Base-by-base conservation (phyloP, 1,140 invertebrate genomes). In the Charaxes varanes region DNA sequence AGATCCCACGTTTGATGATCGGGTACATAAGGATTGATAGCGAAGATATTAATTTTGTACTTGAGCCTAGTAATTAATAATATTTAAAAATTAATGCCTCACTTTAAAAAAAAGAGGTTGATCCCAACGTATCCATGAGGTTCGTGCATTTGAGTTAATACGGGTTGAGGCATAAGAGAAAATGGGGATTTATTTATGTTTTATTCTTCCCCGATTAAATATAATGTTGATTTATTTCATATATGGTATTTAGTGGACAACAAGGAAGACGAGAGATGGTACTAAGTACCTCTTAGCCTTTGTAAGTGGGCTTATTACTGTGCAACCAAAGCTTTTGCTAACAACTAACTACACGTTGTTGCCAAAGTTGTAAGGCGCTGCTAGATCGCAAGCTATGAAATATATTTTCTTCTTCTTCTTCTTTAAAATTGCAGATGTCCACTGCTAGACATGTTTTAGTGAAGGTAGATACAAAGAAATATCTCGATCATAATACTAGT, bases 261-360 rank as follows among this genome's bases (percentile, higher is more conserved):
- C 12, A 5, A 12, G 6, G 7, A 2, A 14, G 13, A 32, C 23
- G 14, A 41, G 12, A n/a, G 37, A 38, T 22, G 21, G 49, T 47
- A 53, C 33, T 49, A 53, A 53, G 40, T 28, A 50, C 42, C 51
- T 50, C 44, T 42, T 43, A 54, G 42, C 36, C 45, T 47, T 41
- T 31, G 43, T 28, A 38, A 58, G 51, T 54, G 55, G 46, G 55
- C 51, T 58, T 51, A 58, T 47, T 53, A 52, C 48, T 43, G 42
- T 36, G 37, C 16, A 41, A 33, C 42, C 34, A 43, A 35, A 40
- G 42, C 27, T 31, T 44, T 45, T 27, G 49, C 38, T 48, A 53
- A 40, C 44, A 53, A 53, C n/a, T n/a, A n/a, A n/a, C 44, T 48
- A 41, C 42, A 45, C 24, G 37, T 26, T 17, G 19, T 5, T 41